These are phyloP conservation scores for Chiroxiphia lanceolata DNA, from an alignment of 2,797 vertebrate species.

Conservation along the genomic window DNA sequence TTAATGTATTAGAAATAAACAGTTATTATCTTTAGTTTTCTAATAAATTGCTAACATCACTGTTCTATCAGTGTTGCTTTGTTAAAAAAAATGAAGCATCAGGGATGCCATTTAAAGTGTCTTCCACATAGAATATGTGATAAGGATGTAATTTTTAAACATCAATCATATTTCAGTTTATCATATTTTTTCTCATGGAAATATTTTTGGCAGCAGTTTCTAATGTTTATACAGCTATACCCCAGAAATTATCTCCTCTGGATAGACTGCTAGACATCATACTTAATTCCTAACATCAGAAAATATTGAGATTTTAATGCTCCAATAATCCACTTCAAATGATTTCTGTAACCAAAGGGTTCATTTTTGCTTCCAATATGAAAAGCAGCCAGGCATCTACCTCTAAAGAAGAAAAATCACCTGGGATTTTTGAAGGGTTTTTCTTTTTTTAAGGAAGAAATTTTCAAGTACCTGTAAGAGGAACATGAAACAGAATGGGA, in stretches of 20 bases:
- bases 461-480: not conserved
- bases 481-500: not conserved
- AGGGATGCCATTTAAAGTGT: not conserved
- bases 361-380: not conserved
- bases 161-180: not conserved
- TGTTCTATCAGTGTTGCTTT: not conserved
- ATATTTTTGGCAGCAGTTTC: not conserved
- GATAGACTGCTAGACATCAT: not conserved
- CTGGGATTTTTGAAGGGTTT: not conserved
- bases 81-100: not conserved
- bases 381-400: not conserved
- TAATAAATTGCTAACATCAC: not conserved
- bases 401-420: not conserved
- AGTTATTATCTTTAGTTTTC: not conserved
- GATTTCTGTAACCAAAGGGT: not conserved
- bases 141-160: not conserved
- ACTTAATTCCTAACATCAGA: not conserved
- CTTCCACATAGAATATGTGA: not conserved
- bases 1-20: not conserved
- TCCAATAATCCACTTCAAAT: not conserved
- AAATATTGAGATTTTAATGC: not conserved
- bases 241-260: not conserved
- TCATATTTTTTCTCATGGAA: not conserved
- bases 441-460: not conserved
- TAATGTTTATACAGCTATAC: not conserved